A percentile compares a stretch with the other conserved stretches of the same genome.
phyloP scores from a whole-genome alignment of 2,888 invertebrate genomes.

The Cryptus armator region DNA sequence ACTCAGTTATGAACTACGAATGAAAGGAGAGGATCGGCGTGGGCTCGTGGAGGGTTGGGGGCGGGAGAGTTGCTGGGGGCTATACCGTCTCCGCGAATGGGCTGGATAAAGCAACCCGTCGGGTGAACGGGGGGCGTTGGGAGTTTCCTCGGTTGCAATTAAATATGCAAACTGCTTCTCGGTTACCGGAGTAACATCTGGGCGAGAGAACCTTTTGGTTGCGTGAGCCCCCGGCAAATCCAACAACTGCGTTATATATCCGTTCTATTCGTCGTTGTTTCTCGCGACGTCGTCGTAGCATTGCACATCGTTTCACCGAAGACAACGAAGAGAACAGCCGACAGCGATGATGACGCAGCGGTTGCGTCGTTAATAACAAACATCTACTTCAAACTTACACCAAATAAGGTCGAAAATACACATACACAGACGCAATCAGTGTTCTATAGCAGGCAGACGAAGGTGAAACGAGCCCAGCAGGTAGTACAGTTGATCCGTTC shows the following conservation, averaged over 20 bases:
- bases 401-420: background rate
- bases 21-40: conserved; percentile 31
- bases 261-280: conserved; percentile 9
- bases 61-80: conserved; percentile 18
- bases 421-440: background rate
- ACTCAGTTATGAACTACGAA: conserved; percentile 40
- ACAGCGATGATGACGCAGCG: conserved; percentile 4
- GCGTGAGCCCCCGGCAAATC: conserved; percentile 38
- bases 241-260: conserved; percentile 38
- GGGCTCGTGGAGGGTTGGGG: conserved; percentile 2
- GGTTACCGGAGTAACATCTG: conserved; percentile 77
- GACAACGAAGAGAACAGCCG: conserved; percentile 15
- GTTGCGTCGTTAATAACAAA: conserved; percentile 14
- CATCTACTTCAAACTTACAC: background rate
- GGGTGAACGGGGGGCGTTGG: background rate
- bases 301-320: conserved; percentile 13
- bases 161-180: conserved; percentile 79
- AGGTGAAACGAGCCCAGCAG: conserved; percentile 3
- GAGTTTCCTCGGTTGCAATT: conserved; percentile 71
- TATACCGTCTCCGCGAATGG: conserved; percentile 14
- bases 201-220: conserved; percentile 70
- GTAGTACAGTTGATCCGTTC: conserved; percentile 4
- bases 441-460: background rate
- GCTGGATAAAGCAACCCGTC: conserved; percentile 64
- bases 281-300: background rate